A percentile compares a stretch with the other conserved stretches of the same genome.
phyloP scores from a whole-genome alignment of 2,888 invertebrate species.

The Agrochola litura region DNA sequence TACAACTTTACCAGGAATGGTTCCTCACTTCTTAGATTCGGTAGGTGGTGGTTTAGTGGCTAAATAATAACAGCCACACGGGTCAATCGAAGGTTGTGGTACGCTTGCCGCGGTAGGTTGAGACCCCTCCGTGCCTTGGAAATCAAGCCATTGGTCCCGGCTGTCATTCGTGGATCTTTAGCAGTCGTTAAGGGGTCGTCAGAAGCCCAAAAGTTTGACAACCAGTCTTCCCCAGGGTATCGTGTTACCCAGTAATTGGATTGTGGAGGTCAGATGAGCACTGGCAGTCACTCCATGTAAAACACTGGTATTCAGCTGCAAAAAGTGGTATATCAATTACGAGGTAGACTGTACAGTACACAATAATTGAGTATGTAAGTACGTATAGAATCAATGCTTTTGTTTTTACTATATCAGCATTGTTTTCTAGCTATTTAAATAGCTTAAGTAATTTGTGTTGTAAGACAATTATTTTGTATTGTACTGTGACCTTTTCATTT shows the following conservation, averaged over 20 bases:
- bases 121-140: neutral
- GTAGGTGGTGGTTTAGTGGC: neutral
- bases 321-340: neutral
- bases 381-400: conserved; percentile 10
- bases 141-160: neutral
- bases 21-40: neutral
- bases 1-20: neutral
- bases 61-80: neutral
- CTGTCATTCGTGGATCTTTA: neutral
- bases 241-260: too few relatives aligned
- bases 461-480: conserved; percentile 30
- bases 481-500: neutral
- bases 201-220: neutral
- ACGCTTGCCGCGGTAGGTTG: neutral
- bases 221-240: too few relatives aligned
- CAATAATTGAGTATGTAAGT: conserved; percentile 21
- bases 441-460: conserved; percentile 34
- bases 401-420: conserved; percentile 24
- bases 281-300: neutral
- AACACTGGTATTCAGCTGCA: neutral
- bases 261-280: too few relatives aligned
- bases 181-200: neutral
- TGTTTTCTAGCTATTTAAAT: conserved; percentile 30
- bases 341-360: neutral
- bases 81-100: too few relatives aligned